Percentiles rank a stretch among this genome's conserved stretches.
phyloP scores from a whole-genome alignment of 1,140 invertebrate species.

The Chironomus tepperi region DNA sequence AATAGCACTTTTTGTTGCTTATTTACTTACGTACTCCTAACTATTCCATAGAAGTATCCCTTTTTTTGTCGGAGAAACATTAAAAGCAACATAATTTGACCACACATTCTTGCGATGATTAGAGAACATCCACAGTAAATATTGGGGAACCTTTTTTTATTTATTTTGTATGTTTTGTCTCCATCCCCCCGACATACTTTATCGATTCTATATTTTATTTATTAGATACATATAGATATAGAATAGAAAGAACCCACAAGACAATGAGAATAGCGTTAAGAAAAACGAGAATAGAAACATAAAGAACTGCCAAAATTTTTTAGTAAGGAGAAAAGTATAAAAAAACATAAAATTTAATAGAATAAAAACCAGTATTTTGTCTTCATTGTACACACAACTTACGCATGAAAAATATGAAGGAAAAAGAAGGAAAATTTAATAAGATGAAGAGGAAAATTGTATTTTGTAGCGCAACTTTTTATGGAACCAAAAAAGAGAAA shows the following conservation, averaged over 20 bases:
- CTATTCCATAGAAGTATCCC: not conserved
- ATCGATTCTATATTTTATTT: not conserved
- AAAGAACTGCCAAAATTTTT: conserved; percentile 19
- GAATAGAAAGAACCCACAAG: not conserved
- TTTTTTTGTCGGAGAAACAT: not conserved
- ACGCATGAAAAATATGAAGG: not conserved
- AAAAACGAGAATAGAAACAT: not conserved
- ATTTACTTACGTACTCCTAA: too few species aligned
- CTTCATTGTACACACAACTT: not conserved
- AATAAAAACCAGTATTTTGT: conserved; percentile 21
- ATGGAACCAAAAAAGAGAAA: not conserved
- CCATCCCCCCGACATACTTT: not conserved
- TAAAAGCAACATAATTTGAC: conserved; percentile 9
- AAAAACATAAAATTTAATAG: conserved; percentile 11
- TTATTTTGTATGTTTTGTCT: not conserved
- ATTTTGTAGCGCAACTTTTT: conserved; percentile 22
- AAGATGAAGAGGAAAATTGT: not conserved
- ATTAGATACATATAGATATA: not conserved
- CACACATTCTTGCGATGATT: conserved; percentile 12
- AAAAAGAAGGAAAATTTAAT: not conserved
- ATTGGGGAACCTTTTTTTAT: conserved; percentile 8
- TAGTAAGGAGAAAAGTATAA: not conserved
- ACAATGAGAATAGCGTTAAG: not conserved
- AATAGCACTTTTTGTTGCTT: too few species aligned
- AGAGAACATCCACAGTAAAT: not conserved